Evolutionary conservation across 2,113 vertebrate genomes (phyloP).

Genomic region (zebrafish (Danio rerio)): DNA sequence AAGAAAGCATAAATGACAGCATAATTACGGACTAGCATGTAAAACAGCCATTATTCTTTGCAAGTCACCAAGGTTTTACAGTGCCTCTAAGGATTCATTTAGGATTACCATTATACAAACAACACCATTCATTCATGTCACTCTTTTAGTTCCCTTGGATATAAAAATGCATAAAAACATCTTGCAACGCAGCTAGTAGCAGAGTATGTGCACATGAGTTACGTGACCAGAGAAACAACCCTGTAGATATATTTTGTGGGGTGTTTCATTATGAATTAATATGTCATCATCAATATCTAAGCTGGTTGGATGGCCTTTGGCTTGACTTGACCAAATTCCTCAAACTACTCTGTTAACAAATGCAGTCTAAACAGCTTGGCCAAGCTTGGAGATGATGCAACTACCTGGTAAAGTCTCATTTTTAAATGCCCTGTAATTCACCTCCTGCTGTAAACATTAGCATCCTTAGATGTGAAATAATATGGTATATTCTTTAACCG

Average conservation of each 20-base stretch:
- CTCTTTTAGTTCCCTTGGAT: background rate
- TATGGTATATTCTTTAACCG: no score
- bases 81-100: constrained; percentile 7
- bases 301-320: no score
- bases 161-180: constrained; percentile 2
- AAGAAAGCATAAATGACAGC: constrained; percentile 16
- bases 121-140: background rate
- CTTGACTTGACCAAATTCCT: no score
- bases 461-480: no score
- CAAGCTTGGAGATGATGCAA: no score
- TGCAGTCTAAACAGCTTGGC: no score
- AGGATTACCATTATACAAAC: constrained; percentile 14
- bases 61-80: background rate
- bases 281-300: background rate
- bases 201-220: background rate
- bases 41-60: constrained; percentile 12
- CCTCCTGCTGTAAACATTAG: no score
- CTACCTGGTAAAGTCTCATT: no score
- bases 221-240: background rate
- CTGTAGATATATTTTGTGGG: background rate
- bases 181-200: background rate
- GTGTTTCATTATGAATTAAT: background rate
- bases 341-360: no score
- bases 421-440: no score
- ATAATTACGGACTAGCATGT: background rate